Conservation (phyloP, 2,888 invertebrate species). For the Syrista parreyssii region DNA sequence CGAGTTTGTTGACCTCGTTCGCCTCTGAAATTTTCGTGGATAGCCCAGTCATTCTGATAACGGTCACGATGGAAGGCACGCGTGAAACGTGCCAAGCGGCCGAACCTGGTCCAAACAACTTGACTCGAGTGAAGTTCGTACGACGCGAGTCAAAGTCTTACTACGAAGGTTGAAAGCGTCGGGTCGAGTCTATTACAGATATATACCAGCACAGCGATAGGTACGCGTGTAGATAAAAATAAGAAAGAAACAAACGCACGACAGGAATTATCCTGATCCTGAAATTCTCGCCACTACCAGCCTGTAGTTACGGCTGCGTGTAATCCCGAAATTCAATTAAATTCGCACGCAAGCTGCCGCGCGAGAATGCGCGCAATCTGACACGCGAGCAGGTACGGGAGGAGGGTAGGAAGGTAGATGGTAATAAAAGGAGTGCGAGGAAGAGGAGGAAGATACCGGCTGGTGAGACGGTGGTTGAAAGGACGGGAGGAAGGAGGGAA, state of each 20-base stretch:
- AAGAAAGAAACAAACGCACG: too few relatives aligned
- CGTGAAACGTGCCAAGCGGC: neutral
- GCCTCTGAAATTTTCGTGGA: slow-evolving; percentile 14
- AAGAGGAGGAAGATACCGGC: neutral
- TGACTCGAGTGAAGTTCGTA: neutral
- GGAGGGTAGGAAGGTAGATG: neutral
- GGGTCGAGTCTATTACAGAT: neutral
- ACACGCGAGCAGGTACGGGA: neutral
- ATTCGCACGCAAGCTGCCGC: neutral
- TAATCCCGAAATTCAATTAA: neutral
- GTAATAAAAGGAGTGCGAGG: neutral
- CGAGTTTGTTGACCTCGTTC: slow-evolving; percentile 16
- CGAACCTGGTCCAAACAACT: neutral
- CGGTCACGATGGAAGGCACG: slow-evolving; percentile 9
- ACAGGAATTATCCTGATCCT: neutral
- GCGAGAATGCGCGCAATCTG: neutral
- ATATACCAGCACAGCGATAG: neutral
- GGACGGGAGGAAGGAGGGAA: neutral
- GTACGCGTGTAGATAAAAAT: neutral
- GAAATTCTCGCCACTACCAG: neutral
- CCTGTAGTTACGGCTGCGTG: neutral
- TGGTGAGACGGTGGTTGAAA: neutral
- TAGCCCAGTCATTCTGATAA: slow-evolving; percentile 18
- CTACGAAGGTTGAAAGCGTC: neutral
- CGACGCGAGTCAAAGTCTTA: neutral